Evolutionary conservation across 1,140 invertebrate genomes (phyloP), one percentile per base, ranked within the genome.

Genomic region (Bradynema listronoti): DNA sequence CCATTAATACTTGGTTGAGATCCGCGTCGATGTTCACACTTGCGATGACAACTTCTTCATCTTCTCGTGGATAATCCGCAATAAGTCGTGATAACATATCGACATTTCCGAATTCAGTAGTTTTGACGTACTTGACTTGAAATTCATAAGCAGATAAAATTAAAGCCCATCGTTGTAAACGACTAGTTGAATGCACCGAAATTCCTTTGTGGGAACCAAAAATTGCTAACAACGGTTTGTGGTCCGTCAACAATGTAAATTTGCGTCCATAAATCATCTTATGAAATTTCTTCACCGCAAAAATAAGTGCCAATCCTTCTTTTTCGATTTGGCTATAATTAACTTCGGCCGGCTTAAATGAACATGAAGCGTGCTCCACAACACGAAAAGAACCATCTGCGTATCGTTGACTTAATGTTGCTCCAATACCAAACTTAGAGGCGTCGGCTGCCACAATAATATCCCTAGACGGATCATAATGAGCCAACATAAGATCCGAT

Each of bases 251-350:
- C 16, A 55, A 53, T 19, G 36, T 55, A 53, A 55, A 55, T 25
- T 58, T 22, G 9, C 53, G 45, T 6, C 53, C 53, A 59, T 41
- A 55, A 9, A 55, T 55, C 22, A 55, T 41, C 24, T 58, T 52
- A 14, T 55, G 53, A 45, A 56, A 55, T 32, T 55, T 55, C 14
- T 55, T 53, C 22, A 55, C 53, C 22, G 53, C 53, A 53, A 56
- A 55, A 9, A 55, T 14, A 24, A 55, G 56, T 19, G 22, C 53
- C 30, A 55, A 55, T 3, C 53, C 53, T 75, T 85, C 83, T 65
- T 79, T 82, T 32, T 85, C 81, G 27, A 83, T 80, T 58, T 81
- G 79, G 7, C 78, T 58, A 50, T 84, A 83, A 52, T 79, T 82
- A 64, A 71, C 62, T 65, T 84, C 79, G 4, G 80, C 65, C 30